Evolutionary conservation across 1,140 invertebrate species (phyloP).

Genomic region (Hyphantria cunea): DNA sequence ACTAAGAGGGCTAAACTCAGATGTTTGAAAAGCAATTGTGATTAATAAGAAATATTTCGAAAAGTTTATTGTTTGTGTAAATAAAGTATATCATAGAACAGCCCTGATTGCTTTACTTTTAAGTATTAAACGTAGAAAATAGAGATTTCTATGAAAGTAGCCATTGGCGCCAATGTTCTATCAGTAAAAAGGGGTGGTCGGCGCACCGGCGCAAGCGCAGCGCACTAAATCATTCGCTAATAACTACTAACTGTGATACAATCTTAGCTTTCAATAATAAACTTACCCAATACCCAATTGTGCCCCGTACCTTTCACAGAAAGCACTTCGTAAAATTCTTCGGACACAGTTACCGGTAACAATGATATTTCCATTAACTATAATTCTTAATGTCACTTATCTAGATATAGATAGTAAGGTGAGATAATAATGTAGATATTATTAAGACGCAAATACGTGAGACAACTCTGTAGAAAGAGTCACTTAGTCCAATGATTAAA

Average conservation of each 20-base stretch:
- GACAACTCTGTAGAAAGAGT: too few species aligned
- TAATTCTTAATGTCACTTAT: conserved; percentile 43
- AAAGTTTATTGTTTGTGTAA: too few species aligned
- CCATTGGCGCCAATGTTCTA: conserved; percentile 56
- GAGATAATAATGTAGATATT: conserved; percentile 12
- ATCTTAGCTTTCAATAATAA: conserved; percentile 78
- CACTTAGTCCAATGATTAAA: too few species aligned
- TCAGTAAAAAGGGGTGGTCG: conserved; percentile 67
- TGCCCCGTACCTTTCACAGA: conserved; percentile 68
- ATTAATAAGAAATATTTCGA: too few species aligned
- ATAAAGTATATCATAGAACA: neutral
- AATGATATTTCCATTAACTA: conserved; percentile 53
- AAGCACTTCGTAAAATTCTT: conserved; percentile 62
- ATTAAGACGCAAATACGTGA: too few species aligned
- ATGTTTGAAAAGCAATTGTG: too few species aligned
- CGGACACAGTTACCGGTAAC: conserved; percentile 57
- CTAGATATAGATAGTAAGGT: conserved; percentile 30
- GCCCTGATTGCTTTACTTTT: conserved; percentile 16
- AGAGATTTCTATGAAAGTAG: conserved; percentile 50
- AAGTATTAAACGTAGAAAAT: conserved; percentile 36
- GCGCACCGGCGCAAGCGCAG: conserved; percentile 43
- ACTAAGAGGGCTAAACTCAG: too few species aligned
- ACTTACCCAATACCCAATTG: conserved; percentile 73
- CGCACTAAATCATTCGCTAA: conserved; percentile 75
- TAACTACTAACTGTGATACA: conserved; percentile 71